Evolutionary conservation across 2,888 invertebrate genomes (phyloP).

Genomic region (Dicyrtoma fusca): DNA sequence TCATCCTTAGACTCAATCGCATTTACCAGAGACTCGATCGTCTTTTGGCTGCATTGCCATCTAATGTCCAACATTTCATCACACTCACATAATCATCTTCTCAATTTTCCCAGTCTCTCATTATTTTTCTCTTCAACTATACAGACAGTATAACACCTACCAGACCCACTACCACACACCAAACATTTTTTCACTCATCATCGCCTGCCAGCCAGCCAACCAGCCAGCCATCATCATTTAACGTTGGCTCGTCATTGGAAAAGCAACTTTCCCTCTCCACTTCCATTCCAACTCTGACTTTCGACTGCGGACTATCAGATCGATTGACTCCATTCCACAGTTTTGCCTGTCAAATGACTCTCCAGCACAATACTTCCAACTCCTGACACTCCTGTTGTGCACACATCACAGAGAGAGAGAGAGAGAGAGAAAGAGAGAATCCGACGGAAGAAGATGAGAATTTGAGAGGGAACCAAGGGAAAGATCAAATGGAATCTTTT

Average conservation of each 20-base stretch:
- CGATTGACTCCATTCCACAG: neutral
- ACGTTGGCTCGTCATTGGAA: too few relatives aligned
- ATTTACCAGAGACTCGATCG: conserved; percentile 12
- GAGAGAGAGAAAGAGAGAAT: neutral
- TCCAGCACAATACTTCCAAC: neutral
- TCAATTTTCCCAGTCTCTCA: conserved; percentile 38
- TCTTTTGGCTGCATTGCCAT: conserved; percentile 21
- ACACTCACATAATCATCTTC: conserved; percentile 33
- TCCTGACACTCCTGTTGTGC: neutral
- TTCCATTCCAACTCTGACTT: too few relatives aligned
- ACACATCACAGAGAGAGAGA: neutral
- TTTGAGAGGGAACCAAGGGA: conserved; percentile 6
- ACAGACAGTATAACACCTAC: neutral
- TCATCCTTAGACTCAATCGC: conserved; percentile 40
- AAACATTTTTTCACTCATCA: neutral
- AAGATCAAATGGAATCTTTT: conserved; percentile 22
- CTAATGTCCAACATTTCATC: conserved; percentile 30
- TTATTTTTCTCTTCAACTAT: conserved; percentile 23
- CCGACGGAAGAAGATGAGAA: neutral
- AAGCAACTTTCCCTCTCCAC: too few relatives aligned
- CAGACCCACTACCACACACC: neutral
- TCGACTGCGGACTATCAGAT: too few relatives aligned
- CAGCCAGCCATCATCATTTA: too few relatives aligned
- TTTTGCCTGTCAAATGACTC: neutral
- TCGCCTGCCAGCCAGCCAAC: too few relatives aligned